A percentile compares a stretch with the other conserved stretches of the same genome.
These are phyloP conservation scores for Desmophyllum pertusum DNA, from an alignment of 92 coral and sea anemone genomes.

Conservation along the genomic window DNA sequence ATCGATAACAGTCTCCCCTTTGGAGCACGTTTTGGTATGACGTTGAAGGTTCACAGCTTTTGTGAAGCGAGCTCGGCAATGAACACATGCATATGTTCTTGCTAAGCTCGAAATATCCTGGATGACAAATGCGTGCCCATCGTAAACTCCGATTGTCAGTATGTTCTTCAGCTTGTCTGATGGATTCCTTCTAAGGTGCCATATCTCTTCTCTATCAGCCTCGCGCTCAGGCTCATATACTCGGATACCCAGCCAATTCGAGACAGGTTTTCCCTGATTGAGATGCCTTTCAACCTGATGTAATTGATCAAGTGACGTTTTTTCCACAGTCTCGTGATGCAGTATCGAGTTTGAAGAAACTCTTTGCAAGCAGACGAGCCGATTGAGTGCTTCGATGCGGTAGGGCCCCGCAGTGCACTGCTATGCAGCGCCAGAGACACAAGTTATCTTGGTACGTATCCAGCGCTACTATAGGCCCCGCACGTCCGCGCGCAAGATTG, in stretches of 20 bases:
- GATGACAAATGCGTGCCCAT: no score
- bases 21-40: neutral
- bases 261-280: no score
- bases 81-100: neutral
- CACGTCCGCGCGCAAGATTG: no score
- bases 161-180: neutral
- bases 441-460: neutral
- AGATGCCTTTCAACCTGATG: neutral
- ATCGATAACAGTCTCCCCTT: neutral
- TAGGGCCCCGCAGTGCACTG: neutral
- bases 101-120: neutral
- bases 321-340: no score
- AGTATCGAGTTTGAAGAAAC: neutral
- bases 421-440: neutral
- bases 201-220: neutral
- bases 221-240: neutral
- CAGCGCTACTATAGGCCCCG: constrained; percentile 3
- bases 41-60: neutral
- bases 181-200: neutral
- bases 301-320: neutral
- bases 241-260: neutral
- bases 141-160: neutral
- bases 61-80: neutral
- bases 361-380: neutral
- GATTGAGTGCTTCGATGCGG: neutral